phyloP scores from a whole-genome alignment of 1,140 invertebrate species.

The Drosophila mojavensis region DNA sequence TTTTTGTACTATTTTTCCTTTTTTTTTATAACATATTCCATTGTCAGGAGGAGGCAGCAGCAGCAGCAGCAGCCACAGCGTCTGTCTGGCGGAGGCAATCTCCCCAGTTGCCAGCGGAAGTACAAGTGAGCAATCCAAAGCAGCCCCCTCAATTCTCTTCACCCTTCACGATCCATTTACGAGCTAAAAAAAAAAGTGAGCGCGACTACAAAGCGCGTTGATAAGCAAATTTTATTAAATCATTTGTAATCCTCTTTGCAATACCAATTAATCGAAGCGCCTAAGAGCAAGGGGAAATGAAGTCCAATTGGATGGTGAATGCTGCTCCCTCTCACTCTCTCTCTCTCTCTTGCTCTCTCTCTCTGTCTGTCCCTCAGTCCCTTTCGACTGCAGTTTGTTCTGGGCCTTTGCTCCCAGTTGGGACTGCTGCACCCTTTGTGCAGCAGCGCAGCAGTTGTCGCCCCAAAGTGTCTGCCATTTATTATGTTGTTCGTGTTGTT shows the following conservation, averaged over 20 bases:
- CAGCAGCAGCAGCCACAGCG: conserved; percentile 37
- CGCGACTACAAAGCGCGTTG: conserved; percentile 20
- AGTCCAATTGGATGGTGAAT: conserved; percentile 1
- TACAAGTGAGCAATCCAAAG: conserved; percentile 71
- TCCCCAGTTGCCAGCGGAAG: conserved; percentile 38
- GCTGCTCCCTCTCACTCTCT: background rate
- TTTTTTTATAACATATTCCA: conserved; percentile 59
- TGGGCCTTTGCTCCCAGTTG: conserved; percentile 3
- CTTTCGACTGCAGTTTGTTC: conserved; percentile 15
- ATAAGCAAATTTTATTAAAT: conserved; percentile 67
- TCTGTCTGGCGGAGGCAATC: conserved; percentile 49
- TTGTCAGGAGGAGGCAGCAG: conserved; percentile 50
- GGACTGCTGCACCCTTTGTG: conserved; percentile 26
- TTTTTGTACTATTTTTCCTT: conserved; percentile 14
- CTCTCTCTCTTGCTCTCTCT: background rate
- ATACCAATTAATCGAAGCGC: conserved; percentile 70
- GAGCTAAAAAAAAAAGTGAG: conserved; percentile 28
- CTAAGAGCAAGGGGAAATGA: conserved; percentile 23
- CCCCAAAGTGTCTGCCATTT: conserved; percentile 45
- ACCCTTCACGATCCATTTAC: conserved; percentile 10
- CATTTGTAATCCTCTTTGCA: conserved; percentile 65
- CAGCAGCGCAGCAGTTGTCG: conserved; percentile 20
- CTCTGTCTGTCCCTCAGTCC: conserved; percentile 25
- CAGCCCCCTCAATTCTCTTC: background rate
- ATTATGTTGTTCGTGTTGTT: conserved; percentile 22